Evolutionary conservation across 2,888 invertebrate species (phyloP), one percentile per base, ranked within the genome.

Genomic region (Oscheius sp.): DNA sequence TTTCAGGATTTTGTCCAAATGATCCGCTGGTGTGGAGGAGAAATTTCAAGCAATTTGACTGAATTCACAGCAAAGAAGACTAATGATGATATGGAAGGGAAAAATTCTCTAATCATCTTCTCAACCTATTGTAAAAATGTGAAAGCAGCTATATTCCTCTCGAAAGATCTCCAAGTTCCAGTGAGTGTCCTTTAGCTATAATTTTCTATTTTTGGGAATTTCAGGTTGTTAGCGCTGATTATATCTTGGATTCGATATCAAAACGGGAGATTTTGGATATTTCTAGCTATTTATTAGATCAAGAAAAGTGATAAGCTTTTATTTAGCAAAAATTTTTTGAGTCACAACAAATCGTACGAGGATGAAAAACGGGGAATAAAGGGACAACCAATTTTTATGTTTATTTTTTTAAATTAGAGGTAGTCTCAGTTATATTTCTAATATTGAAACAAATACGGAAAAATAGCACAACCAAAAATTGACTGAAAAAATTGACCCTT

Each of bases 181-280:
- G 55, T 55, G 20, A n/a, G 33, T 34, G 33, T 53, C n/a, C 34
- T 34, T 34, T 17, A 10, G 5, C 17, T 10, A 5, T 27, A 27
- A 58, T 25, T 23, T 5, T 20, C 2, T 25, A 2, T 23, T 3
- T 5, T 52, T n/a, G n/a, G n/a, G n/a, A n/a, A n/a, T 39, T 42
- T 63, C 1, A 66, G 66, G 66, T 66, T 3, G 20, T 66, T 23
- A 57, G 27, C 23, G 66, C 66, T 20, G 55, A 66, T n/a, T 66
- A 34, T 20, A 42, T 66, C 1, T 20, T 66, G n/a, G 57, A 57
- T 29, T 53, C 29, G 17, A 45, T 66, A 6, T 55, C 33, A 34
- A 34, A 20, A 34, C 15, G 4, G 1, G 3, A 1, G 15, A 55
- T 17, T 34, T 1, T 15, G n/a, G 20, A 55, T 33, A 12, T n/a